Base-by-base conservation (phyloP, 2,888 invertebrate genomes). In the Noctua fimbriata region DNA sequence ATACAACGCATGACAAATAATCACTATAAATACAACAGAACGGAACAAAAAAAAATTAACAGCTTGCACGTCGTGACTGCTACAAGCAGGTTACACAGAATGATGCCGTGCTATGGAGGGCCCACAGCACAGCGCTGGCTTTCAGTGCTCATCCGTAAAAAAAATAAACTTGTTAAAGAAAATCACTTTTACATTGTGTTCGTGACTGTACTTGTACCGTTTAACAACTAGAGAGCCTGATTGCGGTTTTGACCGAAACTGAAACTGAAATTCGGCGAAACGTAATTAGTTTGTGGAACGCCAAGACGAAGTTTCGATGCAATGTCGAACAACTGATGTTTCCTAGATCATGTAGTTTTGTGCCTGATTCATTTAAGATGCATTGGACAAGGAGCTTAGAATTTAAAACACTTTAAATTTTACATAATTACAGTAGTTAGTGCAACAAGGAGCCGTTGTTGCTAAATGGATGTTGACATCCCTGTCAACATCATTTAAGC, bases 261-360 rank as follows among this genome's bases (percentile, higher is more conserved):
- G 14, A 76, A 80, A 85, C 74, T 75, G 41, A 69, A 47, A 76
- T 85, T 71, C 49, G 21, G 66, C 36, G 7, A 63, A 81, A 70
- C 36, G 28, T 76, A 63, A 73, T 74, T 84, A 60, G 71, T 82
- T 72, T 72, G 67, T 47, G 60, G 67, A 12, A 16, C 18, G 24
- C 36, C n/a, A 47, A 78, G 47, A 24, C 21, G 0, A 69, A 69
- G 16, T 71, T 72, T 69, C n/a, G 28, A n/a, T 47, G 52, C 58
- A 70, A 67, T 21, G 21, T 16, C 6, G 1, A 83, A 67, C 36
- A 28, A 67, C 36, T 12, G 52, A 67, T 21, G 60, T 75, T 32
- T 49, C 14, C 21, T 65, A n/a, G n/a, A 12, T 21, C 6, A 7
- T 63, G 16, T 7, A 41, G 28, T 24, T 7, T 21, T n/a, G 24